phyloP scores from a whole-genome alignment of 2,797 vertebrate species.

The Coracias cyanogaster region DNA sequence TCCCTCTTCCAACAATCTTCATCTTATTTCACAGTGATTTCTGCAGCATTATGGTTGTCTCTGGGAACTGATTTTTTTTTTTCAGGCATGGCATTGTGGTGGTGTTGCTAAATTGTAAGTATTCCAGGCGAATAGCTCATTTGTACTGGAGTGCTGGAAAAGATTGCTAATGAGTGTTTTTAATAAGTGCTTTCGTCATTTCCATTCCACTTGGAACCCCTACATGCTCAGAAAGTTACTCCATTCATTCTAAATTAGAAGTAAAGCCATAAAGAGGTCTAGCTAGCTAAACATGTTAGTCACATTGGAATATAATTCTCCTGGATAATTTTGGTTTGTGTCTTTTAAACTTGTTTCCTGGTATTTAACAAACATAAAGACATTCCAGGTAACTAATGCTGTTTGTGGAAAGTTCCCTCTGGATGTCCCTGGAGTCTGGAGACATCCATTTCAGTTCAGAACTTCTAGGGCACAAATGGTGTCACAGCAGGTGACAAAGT shows the following conservation, averaged over 20 bases:
- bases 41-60: neutral
- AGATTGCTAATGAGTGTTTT: conserved; percentile 22
- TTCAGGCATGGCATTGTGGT: neutral
- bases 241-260: conserved; percentile 11
- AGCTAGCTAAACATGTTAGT: neutral
- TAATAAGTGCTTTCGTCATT: neutral
- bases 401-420: neutral
- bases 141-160: conserved; percentile 35
- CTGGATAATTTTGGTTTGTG: neutral
- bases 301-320: neutral
- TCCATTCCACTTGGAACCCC: neutral
- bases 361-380: conserved; percentile 11
- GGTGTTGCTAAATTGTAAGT: conserved; percentile 23
- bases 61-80: neutral
- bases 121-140: conserved; percentile 10
- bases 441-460: neutral
- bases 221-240: neutral
- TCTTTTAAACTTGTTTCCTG: conserved; percentile 19
- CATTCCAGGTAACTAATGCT: neutral
- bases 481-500: neutral
- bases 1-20: neutral
- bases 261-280: neutral
- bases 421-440: neutral
- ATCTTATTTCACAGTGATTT: neutral
- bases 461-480: neutral